Percentiles rank a stretch among this genome's conserved stretches.
These are phyloP conservation scores for Eulemur albifrons DNA, from an alignment of 2,797 vertebrate genomes.

Conservation along the genomic window DNA sequence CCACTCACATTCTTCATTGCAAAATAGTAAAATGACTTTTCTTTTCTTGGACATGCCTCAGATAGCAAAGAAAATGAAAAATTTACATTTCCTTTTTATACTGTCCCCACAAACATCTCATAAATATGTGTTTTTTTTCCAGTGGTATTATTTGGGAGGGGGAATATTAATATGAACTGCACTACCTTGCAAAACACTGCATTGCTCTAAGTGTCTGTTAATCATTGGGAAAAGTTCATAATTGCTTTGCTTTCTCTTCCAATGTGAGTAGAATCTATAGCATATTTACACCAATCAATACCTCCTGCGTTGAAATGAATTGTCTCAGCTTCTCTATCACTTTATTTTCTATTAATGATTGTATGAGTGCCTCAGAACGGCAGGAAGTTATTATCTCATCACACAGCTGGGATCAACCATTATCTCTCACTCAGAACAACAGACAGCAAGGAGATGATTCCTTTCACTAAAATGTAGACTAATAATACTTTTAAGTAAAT, in stretches of 20 bases:
- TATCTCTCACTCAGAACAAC: conserved; percentile 38
- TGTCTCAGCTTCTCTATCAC: conserved; percentile 44
- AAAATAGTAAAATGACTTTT: conserved; percentile 1
- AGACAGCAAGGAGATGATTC: conserved; percentile 40
- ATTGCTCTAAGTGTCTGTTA: not conserved
- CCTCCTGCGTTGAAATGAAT: conserved; percentile 61
- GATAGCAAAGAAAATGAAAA: conserved; percentile 6
- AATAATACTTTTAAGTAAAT: conserved; percentile 54
- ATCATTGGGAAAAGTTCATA: conserved; percentile 17
- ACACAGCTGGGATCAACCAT: conserved; percentile 43
- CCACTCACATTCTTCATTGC: not conserved
- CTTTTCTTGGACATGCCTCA: conserved; percentile 7
- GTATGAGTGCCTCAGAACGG: conserved; percentile 10
- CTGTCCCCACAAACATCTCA: not conserved
- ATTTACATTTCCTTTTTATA: conserved; percentile 30
- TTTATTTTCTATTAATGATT: conserved; percentile 62
- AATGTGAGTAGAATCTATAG: conserved; percentile 17
- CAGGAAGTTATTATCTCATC: conserved; percentile 62
- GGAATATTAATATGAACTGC: not conserved
- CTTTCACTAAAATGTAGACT: conserved; percentile 60
- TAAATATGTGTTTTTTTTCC: not conserved
- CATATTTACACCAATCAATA: conserved; percentile 45
- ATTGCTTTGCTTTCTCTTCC: not conserved
- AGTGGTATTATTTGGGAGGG: not conserved
- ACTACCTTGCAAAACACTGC: not conserved